These are phyloP conservation scores for Hyperopisus bebe DNA, from an alignment of 2,113 vertebrate genomes.

Conservation along the genomic window DNA sequence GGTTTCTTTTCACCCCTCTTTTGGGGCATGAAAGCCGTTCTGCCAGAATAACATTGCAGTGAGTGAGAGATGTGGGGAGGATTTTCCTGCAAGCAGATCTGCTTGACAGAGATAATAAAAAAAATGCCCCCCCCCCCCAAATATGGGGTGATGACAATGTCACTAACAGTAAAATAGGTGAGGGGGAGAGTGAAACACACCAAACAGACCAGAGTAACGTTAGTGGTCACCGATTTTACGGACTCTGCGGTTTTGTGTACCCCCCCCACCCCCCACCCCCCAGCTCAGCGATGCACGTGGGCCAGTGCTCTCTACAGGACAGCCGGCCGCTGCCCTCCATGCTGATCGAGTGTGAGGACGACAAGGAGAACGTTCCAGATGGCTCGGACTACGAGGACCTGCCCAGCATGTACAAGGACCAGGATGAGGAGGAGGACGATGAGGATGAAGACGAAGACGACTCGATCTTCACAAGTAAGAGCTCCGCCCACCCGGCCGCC, in stretches of 20 bases:
- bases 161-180: background rate
- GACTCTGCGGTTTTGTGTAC: background rate
- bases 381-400: conserved; percentile 88
- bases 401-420: conserved; percentile 84
- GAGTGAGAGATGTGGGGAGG: background rate
- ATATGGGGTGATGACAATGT: background rate
- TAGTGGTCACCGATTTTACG: background rate
- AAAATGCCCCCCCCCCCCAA: background rate
- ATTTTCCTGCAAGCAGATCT: background rate
- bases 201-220: background rate
- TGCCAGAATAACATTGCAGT: background rate
- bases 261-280: background rate
- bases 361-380: conserved; percentile 96
- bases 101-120: background rate
- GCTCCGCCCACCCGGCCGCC: background rate
- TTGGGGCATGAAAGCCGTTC: background rate
- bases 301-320: conserved; percentile 74
- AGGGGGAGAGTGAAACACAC: background rate
- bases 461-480: conserved; percentile 80
- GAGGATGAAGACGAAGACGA: conserved; percentile 74
- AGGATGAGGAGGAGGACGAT: conserved; percentile 80
- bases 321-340: conserved; percentile 87
- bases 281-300: conserved; percentile 79
- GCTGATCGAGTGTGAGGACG: conserved; percentile 91
- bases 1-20: background rate